phyloP scores from a whole-genome alignment of 2,888 invertebrate genomes.

The Euplexia lucipara region DNA sequence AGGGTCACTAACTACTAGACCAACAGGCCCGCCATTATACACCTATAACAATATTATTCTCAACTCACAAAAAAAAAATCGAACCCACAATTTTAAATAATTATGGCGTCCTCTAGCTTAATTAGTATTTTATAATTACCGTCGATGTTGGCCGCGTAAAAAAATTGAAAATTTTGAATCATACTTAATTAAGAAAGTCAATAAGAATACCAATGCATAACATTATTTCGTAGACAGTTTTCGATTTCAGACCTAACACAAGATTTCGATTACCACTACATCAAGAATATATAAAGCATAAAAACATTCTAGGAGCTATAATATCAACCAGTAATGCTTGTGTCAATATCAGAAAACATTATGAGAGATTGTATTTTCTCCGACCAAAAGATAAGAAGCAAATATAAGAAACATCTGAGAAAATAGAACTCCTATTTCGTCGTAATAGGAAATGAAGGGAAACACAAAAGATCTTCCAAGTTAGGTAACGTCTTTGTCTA shows the following conservation, averaged over 20 bases:
- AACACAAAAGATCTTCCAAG: constrained; percentile 10
- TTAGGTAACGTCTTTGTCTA: not conserved
- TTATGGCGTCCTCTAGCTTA: constrained; percentile 6
- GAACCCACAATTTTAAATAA: not conserved
- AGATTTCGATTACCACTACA: constrained; percentile 34
- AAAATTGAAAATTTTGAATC: no score
- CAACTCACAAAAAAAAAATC: constrained; percentile 5
- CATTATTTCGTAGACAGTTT: constrained; percentile 25
- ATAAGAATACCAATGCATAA: constrained; percentile 28
- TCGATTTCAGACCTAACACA: constrained; percentile 1
- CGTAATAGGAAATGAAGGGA: constrained; percentile 30
- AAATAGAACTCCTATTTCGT: constrained; percentile 36
- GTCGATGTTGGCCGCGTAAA: no score
- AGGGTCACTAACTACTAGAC: no score
- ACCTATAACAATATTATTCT: constrained; percentile 16
- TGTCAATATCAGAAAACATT: constrained; percentile 60
- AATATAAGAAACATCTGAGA: constrained; percentile 32
- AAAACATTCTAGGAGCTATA: constrained; percentile 43
- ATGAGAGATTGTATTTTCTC: constrained; percentile 55
- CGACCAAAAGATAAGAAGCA: constrained; percentile 44
- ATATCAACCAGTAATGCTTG: constrained; percentile 51
- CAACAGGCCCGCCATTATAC: no score
- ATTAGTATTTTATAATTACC: not conserved
- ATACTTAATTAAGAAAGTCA: no score
- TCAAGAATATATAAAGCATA: constrained; percentile 44